A percentile compares a stretch with the other conserved stretches of the same genome.
Evolutionary conservation across 2,888 invertebrate species (phyloP).

Genomic region (Gymnosoma rotundatum): DNA sequence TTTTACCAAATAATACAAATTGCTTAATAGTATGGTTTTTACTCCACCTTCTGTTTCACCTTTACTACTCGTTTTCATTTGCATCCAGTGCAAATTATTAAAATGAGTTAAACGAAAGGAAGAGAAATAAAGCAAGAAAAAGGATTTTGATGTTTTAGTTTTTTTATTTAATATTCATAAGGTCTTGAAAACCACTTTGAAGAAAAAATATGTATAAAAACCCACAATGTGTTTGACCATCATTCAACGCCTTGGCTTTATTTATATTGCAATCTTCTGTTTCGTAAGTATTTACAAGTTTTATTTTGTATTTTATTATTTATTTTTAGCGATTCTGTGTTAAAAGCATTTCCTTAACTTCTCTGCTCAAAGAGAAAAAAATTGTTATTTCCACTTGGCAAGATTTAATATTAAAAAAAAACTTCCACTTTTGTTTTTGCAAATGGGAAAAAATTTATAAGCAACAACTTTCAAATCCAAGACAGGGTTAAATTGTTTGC

Average conservation of each 20-base stretch:
- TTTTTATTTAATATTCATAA: slow-evolving; percentile 29
- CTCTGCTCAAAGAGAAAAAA: slow-evolving; percentile 56
- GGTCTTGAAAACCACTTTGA: slow-evolving; percentile 51
- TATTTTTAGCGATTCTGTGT: slow-evolving; percentile 29
- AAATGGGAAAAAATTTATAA: slow-evolving; percentile 1
- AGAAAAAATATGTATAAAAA: slow-evolving; percentile 33
- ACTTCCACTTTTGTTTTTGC: slow-evolving; percentile 9
- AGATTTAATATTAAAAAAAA: slow-evolving; percentile 54
- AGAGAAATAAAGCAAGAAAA: not conserved
- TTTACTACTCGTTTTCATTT: slow-evolving; percentile 37
- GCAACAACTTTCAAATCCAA: slow-evolving; percentile 18
- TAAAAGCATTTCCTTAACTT: slow-evolving; percentile 27
- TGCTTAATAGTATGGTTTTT: slow-evolving; percentile 59
- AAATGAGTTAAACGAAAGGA: slow-evolving; percentile 2
- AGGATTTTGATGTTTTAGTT: slow-evolving; percentile 29
- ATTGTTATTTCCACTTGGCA: slow-evolving; percentile 64
- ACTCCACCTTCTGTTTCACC: not conserved
- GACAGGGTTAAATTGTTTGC: slow-evolving; percentile 10
- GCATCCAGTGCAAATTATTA: slow-evolving; percentile 43
- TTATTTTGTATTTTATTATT: slow-evolving; percentile 43
- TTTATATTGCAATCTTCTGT: slow-evolving; percentile 49
- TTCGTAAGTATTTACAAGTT: slow-evolving; percentile 37
- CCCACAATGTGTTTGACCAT: slow-evolving; percentile 64
- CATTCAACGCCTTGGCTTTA: slow-evolving; percentile 64
- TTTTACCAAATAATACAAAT: slow-evolving; percentile 42